These are phyloP conservation scores for Anas bahamensis DNA, from an alignment of 2,797 vertebrate genomes.

Conservation along the genomic window DNA sequence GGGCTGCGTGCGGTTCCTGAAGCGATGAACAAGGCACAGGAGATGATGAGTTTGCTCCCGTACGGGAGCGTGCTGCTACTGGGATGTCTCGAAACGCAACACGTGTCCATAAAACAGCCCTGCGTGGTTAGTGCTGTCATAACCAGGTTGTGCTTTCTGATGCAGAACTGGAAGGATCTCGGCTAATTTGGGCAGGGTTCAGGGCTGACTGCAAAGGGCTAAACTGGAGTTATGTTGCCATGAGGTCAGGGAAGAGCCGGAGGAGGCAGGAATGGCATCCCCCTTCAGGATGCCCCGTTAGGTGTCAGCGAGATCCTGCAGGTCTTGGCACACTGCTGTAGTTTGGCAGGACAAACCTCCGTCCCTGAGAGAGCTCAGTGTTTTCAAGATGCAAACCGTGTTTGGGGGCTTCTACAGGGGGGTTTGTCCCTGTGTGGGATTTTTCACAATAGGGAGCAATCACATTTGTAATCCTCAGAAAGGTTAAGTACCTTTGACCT, in stretches of 20 bases:
- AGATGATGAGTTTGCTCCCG: not conserved
- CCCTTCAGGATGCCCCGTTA: not conserved
- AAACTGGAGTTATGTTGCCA: not conserved
- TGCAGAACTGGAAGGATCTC: not conserved
- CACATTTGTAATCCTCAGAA: slow-evolving; percentile 1
- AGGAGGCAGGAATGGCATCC: not conserved
- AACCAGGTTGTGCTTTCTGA: not conserved
- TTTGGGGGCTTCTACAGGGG: not conserved
- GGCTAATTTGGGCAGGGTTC: not conserved
- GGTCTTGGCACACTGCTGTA: not conserved
- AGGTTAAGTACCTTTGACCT: slow-evolving; percentile 25
- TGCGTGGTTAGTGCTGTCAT: not conserved
- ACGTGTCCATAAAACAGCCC: not conserved
- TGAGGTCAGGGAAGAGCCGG: not conserved
- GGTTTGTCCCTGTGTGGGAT: slow-evolving; percentile 1
- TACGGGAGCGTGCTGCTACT: not conserved
- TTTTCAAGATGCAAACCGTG: not conserved
- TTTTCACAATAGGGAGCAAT: not conserved
- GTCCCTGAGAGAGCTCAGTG: not conserved
- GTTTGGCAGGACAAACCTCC: not conserved
- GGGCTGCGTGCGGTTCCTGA: not conserved
- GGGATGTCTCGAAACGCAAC: not conserved
- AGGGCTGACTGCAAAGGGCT: not conserved
- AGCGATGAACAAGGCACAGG: not conserved
- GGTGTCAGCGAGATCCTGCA: not conserved